Base-by-base conservation (phyloP, 2,797 vertebrate species). In the Helostoma temminkii region DNA sequence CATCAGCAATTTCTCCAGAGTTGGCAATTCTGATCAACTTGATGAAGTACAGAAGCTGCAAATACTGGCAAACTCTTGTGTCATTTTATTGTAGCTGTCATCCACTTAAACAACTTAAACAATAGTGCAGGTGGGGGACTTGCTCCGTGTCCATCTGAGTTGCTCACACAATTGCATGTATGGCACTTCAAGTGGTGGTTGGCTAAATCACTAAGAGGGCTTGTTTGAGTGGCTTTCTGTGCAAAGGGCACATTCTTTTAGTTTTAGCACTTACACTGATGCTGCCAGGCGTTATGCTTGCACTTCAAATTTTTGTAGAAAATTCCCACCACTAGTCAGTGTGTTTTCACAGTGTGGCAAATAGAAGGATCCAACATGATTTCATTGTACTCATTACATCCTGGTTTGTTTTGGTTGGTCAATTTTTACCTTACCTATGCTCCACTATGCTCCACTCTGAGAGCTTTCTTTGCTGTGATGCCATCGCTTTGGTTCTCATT, bases 21-120 rank as follows among this genome's bases (percentile, higher is more conserved):
- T 32, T 58, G 61, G 54, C 25, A n/a, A 71, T 52, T 76, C 60
- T 46, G 52, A 62, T 18, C 25, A 45, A 55, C 12, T 34, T 24
- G 56, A 74, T 52, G 10, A 49, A 76, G 50, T 30, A 77, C 68
- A 58, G 18, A 45, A 56, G 75, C 68, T 28, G 63, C 45, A 81
- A 71, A 68, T 66, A 66, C 54, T 68, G 47, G 74, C 60, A 68
- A 48, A 84, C 74, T 55, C 34, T 74, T 66, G 19, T 74, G 64
- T 71, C 57, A 61, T 64, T 75, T 78, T 49, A 54, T 49, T 59
- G 56, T 65, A 50, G 58, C 67, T 45, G 68, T 74, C 71, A 60
- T 81, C 81, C n/a, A 50, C 72, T 76, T 72, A 60, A 67, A 58
- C 46, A 55, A 37, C 28, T 30, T 4, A 30, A 30, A 74, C n/a